These are phyloP conservation scores for Thaumatotibia leucotreta DNA, from an alignment of 1,140 invertebrate genomes.

Conservation along the genomic window DNA sequence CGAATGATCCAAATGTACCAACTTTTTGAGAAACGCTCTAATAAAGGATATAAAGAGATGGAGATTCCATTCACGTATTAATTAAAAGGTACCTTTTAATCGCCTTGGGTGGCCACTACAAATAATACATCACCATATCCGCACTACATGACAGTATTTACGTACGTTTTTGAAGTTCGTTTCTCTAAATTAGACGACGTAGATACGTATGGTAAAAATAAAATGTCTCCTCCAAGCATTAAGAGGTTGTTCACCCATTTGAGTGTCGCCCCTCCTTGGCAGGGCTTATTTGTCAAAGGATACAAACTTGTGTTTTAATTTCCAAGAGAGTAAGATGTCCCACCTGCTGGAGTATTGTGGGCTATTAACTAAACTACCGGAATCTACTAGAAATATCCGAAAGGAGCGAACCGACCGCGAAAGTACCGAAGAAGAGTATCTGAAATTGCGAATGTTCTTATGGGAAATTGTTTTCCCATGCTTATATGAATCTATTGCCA, in stretches of 20 bases:
- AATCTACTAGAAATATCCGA: background rate
- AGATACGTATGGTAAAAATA: slow-evolving; percentile 66
- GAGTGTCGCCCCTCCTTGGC: slow-evolving; percentile 53
- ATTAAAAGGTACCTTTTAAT: too few species aligned
- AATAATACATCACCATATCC: background rate
- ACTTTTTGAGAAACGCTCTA: too few species aligned
- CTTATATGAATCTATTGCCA: too few species aligned
- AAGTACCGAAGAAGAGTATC: too few species aligned
- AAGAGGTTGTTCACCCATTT: slow-evolving; percentile 74
- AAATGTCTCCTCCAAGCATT: slow-evolving; percentile 70
- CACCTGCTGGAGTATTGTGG: slow-evolving; percentile 26
- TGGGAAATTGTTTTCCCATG: too few species aligned
- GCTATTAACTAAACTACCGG: background rate
- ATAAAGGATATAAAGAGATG: too few species aligned
- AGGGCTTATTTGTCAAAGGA: slow-evolving; percentile 63
- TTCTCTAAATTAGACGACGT: slow-evolving; percentile 16
- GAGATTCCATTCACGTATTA: too few species aligned
- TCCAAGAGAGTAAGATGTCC: slow-evolving; percentile 23
- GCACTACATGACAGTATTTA: background rate
- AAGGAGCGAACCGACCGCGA: too few species aligned
- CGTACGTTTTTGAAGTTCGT: background rate
- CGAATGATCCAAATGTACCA: too few species aligned
- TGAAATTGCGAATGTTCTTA: too few species aligned
- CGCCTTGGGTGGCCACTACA: background rate
- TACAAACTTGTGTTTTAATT: slow-evolving; percentile 41